These are phyloP conservation scores for Chouioia cunea DNA, from an alignment of 2,888 invertebrate genomes.

Conservation along the genomic window DNA sequence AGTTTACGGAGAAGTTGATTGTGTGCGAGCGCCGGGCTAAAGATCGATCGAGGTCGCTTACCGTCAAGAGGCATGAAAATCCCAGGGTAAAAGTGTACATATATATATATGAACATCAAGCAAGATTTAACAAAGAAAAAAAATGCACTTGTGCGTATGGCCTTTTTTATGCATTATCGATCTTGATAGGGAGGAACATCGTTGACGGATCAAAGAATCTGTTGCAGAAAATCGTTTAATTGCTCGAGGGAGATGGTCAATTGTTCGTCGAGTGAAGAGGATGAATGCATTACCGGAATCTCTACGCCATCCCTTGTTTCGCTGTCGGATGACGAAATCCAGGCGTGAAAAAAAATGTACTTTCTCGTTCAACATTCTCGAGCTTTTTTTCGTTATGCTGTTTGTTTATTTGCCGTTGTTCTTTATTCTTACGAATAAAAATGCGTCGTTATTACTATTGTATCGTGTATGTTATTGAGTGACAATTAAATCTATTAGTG, in stretches of 20 bases:
- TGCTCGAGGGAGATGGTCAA: background rate
- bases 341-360: background rate
- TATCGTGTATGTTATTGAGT: background rate
- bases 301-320: constrained; percentile 54
- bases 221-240: background rate
- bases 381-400: background rate
- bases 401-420: background rate
- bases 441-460: background rate
- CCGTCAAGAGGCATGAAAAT: constrained; percentile 6
- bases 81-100: background rate
- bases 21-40: constrained; percentile 51
- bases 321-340: constrained; percentile 51
- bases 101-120: too few relatives aligned
- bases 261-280: constrained; percentile 46
- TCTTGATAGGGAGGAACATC: background rate
- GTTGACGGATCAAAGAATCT: constrained; percentile 20
- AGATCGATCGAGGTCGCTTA: constrained; percentile 27
- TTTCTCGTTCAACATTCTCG: too few relatives aligned
- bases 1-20: constrained; percentile 55
- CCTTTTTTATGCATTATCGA: background rate
- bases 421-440: constrained; percentile 2
- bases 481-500: background rate
- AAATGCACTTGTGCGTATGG: too few relatives aligned
- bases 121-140: too few relatives aligned
- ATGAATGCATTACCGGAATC: constrained; percentile 50